These are phyloP conservation scores for Pseudopipra pipra DNA, from an alignment of 2,113 vertebrate genomes.

Conservation along the genomic window DNA sequence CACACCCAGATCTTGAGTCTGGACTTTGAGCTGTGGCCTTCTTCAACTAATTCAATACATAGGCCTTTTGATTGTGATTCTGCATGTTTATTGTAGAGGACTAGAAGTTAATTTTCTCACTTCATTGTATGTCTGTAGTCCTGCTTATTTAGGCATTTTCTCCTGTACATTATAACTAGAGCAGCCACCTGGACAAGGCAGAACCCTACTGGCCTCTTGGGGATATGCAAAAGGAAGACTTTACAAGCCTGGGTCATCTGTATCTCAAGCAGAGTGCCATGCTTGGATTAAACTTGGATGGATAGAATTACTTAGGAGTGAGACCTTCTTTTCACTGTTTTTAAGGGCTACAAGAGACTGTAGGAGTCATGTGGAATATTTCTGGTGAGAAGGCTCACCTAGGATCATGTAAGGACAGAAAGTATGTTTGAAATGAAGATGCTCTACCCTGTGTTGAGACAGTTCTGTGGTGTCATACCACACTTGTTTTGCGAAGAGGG, in stretches of 20 bases:
- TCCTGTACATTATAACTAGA: not conserved
- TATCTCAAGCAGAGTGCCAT: not conserved
- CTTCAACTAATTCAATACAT: not conserved
- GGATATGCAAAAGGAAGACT: not conserved
- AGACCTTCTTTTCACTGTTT: not conserved
- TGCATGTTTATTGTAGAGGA: not conserved
- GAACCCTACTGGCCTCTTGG: not conserved
- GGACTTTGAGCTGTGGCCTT: not conserved
- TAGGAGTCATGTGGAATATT: not conserved
- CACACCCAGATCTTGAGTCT: not conserved
- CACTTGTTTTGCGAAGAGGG: not conserved
- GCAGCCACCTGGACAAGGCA: not conserved
- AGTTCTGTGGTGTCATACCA: not conserved
- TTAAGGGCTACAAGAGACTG: not conserved
- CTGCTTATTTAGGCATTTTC: not conserved
- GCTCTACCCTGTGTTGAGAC: not conserved
- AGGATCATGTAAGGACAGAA: not conserved
- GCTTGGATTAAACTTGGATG: not conserved
- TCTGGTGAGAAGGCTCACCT: not conserved
- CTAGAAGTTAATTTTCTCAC: not conserved
- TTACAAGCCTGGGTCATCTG: not conserved
- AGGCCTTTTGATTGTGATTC: not conserved
- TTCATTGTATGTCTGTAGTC: not conserved
- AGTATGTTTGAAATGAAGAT: not conserved
- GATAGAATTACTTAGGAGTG: not conserved